Conservation (phyloP, 2,797 vertebrate genomes). For the Dryobates pubescens region DNA sequence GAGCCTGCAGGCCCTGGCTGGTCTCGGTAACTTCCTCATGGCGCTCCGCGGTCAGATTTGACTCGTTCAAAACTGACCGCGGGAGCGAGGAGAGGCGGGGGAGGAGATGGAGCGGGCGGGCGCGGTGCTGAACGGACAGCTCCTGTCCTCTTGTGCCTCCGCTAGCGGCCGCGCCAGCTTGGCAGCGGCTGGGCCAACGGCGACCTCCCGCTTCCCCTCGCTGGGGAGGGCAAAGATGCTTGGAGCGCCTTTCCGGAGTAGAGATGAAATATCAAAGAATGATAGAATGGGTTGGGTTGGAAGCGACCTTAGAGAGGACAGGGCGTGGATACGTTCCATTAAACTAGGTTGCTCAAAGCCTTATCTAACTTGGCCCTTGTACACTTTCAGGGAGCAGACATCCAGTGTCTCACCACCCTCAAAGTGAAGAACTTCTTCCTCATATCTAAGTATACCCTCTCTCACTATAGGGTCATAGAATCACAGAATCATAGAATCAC, state of each 20-base stretch:
- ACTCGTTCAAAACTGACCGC: rapidly evolving
- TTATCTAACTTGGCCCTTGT: neutral
- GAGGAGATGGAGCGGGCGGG: no score
- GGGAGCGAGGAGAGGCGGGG: no score
- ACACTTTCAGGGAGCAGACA: neutral
- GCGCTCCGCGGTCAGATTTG: neutral
- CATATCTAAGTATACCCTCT: neutral
- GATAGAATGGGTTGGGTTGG: no score
- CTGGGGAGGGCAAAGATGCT: rapidly evolving
- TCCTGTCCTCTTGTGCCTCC: neutral
- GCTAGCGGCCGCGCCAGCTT: neutral
- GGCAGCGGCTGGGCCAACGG: neutral
- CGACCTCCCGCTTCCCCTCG: neutral
- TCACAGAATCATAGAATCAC: no score
- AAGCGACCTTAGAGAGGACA: neutral
- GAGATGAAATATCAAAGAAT: neutral
- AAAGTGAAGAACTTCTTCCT: neutral
- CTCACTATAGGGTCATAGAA: neutral
- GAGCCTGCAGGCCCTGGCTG: neutral
- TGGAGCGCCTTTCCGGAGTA: neutral
- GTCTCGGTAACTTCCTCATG: rapidly evolving
- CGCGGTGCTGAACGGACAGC: slow-evolving; percentile 62
- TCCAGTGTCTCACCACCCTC: neutral
- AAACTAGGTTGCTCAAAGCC: neutral
- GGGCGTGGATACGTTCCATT: no score